Evolutionary conservation across 2,797 vertebrate species (phyloP).

Genomic region (Chaunax sp.): DNA sequence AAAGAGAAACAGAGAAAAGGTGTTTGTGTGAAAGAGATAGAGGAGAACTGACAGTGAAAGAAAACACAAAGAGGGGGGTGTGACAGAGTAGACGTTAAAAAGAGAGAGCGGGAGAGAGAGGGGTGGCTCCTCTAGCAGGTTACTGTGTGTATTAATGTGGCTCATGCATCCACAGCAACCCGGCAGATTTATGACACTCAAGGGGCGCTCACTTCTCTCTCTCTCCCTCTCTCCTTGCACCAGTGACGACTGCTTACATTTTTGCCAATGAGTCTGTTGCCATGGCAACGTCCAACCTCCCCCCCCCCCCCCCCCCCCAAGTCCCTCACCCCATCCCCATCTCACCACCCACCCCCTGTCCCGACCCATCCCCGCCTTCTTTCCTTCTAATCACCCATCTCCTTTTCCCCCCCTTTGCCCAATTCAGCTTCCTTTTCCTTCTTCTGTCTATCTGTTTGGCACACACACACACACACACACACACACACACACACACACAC

Average conservation of each 20-base stretch:
- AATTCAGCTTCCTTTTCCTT: constrained; percentile 9
- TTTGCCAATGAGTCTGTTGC: constrained; percentile 99
- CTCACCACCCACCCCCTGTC: constrained; percentile 45
- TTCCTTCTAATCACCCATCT: constrained; percentile 51
- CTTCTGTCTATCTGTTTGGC: not conserved
- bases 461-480: not conserved
- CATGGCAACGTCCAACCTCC: constrained; percentile 90
- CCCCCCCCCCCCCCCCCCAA: constrained; percentile 48
- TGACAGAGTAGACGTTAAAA: constrained; percentile 54
- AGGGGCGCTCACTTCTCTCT: constrained; percentile 91
- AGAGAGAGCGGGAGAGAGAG: not conserved
- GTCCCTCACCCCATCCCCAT: not conserved
- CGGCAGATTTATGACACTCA: constrained; percentile 98
- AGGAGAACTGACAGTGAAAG: constrained; percentile 62
- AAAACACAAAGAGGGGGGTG: constrained; percentile 58
- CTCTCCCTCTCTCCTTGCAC: constrained; percentile 86
- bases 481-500: constrained; percentile 8
- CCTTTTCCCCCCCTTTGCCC: constrained; percentile 30
- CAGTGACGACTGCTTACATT: constrained; percentile 96
- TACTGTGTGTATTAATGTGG: constrained; percentile 92
- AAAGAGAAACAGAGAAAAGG: constrained; percentile 56
- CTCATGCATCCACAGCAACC: constrained; percentile 95
- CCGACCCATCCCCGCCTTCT: constrained; percentile 54
- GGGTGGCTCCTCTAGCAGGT: constrained; percentile 87
- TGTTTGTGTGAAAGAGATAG: constrained; percentile 69